These are phyloP conservation scores for Calypte anna DNA, from an alignment of 2,113 vertebrate species.

Conservation along the genomic window DNA sequence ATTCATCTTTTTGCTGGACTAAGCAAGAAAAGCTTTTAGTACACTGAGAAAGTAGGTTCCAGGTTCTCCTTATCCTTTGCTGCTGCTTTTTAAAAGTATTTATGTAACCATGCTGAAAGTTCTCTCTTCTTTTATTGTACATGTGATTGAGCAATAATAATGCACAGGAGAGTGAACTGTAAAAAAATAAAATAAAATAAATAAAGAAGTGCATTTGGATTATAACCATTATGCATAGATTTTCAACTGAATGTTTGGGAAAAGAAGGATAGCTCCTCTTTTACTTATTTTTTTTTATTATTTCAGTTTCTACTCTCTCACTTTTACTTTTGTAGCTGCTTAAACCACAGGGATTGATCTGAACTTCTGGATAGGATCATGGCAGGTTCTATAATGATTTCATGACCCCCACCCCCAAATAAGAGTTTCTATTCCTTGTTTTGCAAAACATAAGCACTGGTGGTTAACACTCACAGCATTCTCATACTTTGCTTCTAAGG, in stretches of 20 bases:
- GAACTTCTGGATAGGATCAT: neutral
- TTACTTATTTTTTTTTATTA: neutral
- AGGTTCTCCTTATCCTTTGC: neutral
- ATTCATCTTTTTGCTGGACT: constrained; percentile 26
- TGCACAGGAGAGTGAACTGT: neutral
- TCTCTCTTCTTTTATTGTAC: neutral
- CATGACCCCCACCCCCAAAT: accelerated
- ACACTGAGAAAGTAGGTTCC: neutral
- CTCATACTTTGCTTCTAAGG: neutral
- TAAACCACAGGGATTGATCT: neutral
- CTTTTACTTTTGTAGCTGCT: neutral
- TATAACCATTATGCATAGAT: neutral
- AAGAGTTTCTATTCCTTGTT: accelerated
- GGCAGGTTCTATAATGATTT: neutral
- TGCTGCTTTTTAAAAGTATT: neutral
- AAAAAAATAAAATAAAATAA: neutral
- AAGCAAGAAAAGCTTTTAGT: neutral
- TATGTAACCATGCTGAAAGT: neutral
- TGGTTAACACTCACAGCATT: neutral
- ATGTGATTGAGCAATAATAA: neutral
- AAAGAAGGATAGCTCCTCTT: neutral
- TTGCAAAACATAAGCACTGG: neutral
- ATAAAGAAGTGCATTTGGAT: neutral
- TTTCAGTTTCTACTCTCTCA: neutral
- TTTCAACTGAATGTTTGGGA: neutral